A percentile compares a stretch with the other conserved stretches of the same genome.
Conservation (phyloP, 2,113 vertebrate species). For the Oreochromis niloticus region DNA sequence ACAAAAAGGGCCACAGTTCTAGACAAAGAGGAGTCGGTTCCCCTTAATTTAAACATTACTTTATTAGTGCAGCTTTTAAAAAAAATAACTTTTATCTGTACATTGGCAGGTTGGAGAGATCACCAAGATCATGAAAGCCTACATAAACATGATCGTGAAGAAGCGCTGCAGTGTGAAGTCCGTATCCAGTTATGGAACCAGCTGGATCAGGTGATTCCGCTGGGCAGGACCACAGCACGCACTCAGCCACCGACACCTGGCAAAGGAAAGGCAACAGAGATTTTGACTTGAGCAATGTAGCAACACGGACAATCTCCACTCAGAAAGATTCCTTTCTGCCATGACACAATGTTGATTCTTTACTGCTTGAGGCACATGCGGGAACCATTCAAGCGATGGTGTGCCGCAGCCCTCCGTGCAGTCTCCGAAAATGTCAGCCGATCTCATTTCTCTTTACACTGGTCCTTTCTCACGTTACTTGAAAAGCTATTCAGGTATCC, state of each 20-base stretch:
- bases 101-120: conserved; percentile 82
- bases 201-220: conserved; percentile 81
- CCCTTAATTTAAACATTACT: neutral
- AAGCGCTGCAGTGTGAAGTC: conserved; percentile 88
- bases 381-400: neutral
- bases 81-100: neutral
- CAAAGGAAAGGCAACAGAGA: neutral
- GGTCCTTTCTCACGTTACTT: conserved; percentile 21
- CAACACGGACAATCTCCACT: neutral
- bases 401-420: neutral
- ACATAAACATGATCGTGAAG: conserved; percentile 94
- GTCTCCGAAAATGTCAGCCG: neutral
- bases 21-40: neutral
- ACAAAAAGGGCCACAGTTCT: neutral
- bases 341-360: neutral
- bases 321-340: neutral
- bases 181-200: conserved; percentile 76
- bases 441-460: conserved; percentile 14
- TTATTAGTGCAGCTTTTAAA: neutral
- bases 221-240: neutral
- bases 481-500: conserved; percentile 9
- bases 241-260: neutral
- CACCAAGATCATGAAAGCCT: conserved; percentile 93
- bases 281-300: neutral
- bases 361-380: neutral